phyloP scores from a whole-genome alignment of 2,888 invertebrate species.

The Lithosia quadra region DNA sequence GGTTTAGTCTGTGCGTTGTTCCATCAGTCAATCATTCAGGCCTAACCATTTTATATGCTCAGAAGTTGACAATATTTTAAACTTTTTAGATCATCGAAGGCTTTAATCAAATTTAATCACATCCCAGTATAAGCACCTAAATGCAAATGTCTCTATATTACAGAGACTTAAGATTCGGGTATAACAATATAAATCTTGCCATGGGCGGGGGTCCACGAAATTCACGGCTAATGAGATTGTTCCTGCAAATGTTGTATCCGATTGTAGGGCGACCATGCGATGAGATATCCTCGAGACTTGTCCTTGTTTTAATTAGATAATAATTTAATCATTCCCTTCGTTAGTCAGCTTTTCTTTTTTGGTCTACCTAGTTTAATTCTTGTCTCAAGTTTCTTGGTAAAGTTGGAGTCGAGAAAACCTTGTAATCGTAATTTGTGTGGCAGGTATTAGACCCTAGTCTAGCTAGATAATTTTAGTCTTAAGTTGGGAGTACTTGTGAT shows the following conservation, averaged over 20 bases:
- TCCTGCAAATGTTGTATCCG: constrained; percentile 56
- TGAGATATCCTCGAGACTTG: constrained; percentile 20
- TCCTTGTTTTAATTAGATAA: constrained; percentile 1
- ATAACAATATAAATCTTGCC: constrained; percentile 59
- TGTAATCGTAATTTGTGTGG: neutral
- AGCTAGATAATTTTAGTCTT: neutral
- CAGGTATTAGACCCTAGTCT: neutral
- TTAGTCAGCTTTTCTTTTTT: neutral
- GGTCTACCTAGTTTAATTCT: neutral
- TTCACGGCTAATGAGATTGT: constrained; percentile 71
- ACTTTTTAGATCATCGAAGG: too few species aligned
- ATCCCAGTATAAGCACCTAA: constrained; percentile 23
- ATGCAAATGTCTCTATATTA: constrained; percentile 43
- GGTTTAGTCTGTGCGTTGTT: too few species aligned
- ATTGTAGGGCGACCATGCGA: constrained; percentile 34
- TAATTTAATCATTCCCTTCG: neutral
- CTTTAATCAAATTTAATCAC: constrained; percentile 28
- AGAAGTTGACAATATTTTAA: neutral
- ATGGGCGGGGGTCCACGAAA: constrained; percentile 58
- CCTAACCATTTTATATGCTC: too few species aligned
- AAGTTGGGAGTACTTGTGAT: too few species aligned
- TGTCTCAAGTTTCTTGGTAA: neutral
- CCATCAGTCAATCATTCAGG: too few species aligned
- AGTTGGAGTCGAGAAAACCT: neutral
- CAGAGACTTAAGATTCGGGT: constrained; percentile 41